Evolutionary conservation across 2,113 vertebrate genomes (phyloP), one percentile per base, ranked within the genome.

Genomic region (Paedocypris sp.): DNA sequence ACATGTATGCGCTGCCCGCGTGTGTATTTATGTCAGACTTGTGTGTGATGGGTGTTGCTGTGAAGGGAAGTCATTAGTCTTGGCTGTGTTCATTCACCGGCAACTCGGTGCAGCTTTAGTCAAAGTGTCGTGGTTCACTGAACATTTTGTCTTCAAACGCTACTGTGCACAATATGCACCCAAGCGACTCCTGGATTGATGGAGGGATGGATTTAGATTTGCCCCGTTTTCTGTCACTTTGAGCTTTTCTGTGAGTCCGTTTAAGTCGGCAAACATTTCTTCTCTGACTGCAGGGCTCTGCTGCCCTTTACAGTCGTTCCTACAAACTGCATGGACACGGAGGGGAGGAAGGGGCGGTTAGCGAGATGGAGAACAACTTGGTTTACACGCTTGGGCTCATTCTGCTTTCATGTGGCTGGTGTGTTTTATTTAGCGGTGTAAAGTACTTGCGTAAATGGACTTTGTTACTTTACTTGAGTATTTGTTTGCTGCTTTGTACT

Each of bases 21-120:
- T 61, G 42, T 22, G 11, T 35, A 25, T 41, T 26, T 18, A 35
- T 50, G 29, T 11, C 47, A 68, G 52, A 22, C 50, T 42, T 62
- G 36, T 19, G 41, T 26, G 19, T 2, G 41, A 23, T 18, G 41
- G 18, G 25, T 31, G 12, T 38, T 46, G 57, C 22, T 26, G n/a
- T 61, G 58, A 19, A 23, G 20, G 28, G 43, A 36, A 29, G 29
- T 62, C 50, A 66, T 66, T 62, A 62, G 56, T 42, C 43, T 25
- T 42, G 60, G 50, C 38, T 35, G 22, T 62, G 36, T 47, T 43
- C 58, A 50, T 32, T 70, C 47, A 66, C 51, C 26, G 28, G 20
- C 31, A 31, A 22, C 61, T 39, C 20, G 47, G 60, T 64, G 67
- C 38, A 62, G 60, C 45, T 43, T 65, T 60, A 41, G 38, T 53